phyloP scores from a whole-genome alignment of 2,113 vertebrate species.

The Panurus biarmicus region DNA sequence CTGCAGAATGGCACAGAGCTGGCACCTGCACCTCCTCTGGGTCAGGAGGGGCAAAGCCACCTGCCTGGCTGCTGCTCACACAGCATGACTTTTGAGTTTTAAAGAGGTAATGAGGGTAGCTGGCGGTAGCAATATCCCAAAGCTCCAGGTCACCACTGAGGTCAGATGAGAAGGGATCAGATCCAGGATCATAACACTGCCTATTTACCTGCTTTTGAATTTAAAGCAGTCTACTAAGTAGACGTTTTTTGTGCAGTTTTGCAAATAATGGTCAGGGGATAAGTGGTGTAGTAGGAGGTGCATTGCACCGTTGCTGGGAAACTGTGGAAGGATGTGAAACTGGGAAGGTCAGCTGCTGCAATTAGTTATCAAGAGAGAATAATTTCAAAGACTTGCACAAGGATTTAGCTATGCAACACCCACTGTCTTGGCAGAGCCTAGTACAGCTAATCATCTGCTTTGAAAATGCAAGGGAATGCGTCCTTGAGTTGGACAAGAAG shows the following conservation, averaged over 20 bases:
- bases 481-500: background rate
- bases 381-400: background rate
- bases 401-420: background rate
- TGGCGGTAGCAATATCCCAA: background rate
- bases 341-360: background rate
- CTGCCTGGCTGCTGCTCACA: background rate
- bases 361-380: background rate
- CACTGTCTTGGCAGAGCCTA: background rate
- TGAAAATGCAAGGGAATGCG: background rate
- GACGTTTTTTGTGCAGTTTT: fast-evolving
- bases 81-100: fast-evolving
- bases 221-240: background rate
- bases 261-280: background rate
- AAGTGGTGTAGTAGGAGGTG: background rate
- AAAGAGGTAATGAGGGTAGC: background rate
- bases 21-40: background rate
- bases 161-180: background rate
- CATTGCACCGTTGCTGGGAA: background rate
- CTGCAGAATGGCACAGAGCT: fast-evolving
- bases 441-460: background rate
- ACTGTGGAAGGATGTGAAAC: background rate
- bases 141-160: background rate
- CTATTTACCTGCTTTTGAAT: background rate
- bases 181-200: background rate
- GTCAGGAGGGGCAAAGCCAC: too few relatives aligned